Conservation (phyloP, 1,140 invertebrate genomes). For the Bathynomus jamesi region DNA sequence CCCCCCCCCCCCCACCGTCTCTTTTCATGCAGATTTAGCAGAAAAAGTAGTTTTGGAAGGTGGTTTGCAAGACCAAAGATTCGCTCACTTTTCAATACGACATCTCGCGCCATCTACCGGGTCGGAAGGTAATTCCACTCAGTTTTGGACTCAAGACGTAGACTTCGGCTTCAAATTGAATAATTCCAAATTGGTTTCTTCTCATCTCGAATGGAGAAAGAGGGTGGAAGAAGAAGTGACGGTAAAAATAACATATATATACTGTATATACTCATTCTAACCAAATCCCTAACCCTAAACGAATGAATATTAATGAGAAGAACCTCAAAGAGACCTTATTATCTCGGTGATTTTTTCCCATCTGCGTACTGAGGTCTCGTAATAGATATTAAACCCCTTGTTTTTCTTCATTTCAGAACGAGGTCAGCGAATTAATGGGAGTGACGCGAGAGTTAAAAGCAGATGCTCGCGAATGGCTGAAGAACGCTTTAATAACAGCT, state of each 20-base stretch:
- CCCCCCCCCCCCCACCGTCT: no score
- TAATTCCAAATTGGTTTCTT: not conserved
- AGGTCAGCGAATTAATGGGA: not conserved
- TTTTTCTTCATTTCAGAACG: not conserved
- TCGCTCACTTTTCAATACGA: not conserved
- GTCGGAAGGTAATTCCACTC: not conserved
- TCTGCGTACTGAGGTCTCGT: no score
- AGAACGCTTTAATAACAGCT: not conserved
- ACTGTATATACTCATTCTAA: no score
- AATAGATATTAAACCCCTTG: no score
- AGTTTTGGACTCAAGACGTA: not conserved
- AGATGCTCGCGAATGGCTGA: not conserved
- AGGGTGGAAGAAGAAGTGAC: not conserved
- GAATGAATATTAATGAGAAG: no score
- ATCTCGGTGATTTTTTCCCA: no score
- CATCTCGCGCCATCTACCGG: not conserved
- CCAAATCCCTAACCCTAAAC: no score
- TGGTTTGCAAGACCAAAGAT: not conserved
- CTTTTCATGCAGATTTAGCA: not conserved
- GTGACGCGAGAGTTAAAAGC: not conserved
- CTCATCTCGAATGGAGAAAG: not conserved
- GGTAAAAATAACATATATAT: no score
- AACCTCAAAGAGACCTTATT: no score
- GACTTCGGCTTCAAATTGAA: not conserved
- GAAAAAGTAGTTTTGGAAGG: not conserved